phyloP scores from a whole-genome alignment of 2,797 vertebrate species.

The Alauda arvensis region DNA sequence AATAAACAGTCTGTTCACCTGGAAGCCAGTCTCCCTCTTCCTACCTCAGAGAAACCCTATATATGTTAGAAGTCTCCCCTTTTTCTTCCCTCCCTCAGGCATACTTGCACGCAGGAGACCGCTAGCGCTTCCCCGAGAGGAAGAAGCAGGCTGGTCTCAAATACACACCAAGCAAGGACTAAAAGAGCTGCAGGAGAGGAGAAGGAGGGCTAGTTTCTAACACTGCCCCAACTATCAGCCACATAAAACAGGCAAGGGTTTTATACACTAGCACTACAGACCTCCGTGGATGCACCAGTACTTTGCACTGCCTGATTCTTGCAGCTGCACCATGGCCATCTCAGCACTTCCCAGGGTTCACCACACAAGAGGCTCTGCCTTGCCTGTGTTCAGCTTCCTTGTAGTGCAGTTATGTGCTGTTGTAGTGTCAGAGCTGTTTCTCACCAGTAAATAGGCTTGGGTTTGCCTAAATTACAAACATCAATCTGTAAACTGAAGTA shows the following conservation, averaged over 20 bases:
- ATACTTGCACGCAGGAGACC: no score
- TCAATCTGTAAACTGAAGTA: not conserved
- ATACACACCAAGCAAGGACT: no score
- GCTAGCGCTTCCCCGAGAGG: no score
- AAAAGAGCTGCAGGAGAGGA: no score
- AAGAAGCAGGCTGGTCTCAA: no score
- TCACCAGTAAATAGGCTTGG: not conserved
- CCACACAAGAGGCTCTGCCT: not conserved
- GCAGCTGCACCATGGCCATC: not conserved
- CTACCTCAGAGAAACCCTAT: no score
- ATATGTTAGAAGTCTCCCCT: no score
- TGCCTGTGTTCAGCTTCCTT: not conserved
- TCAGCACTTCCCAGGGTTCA: not conserved
- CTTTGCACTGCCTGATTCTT: not conserved
- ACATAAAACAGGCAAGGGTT: not conserved
- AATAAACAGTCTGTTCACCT: no score
- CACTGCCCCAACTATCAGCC: not conserved
- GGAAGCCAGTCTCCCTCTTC: no score
- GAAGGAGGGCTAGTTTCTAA: no score
- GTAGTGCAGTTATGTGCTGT: not conserved
- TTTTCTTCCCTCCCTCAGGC: no score
- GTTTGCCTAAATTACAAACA: not conserved
- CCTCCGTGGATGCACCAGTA: accelerated
- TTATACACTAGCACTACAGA: not conserved
- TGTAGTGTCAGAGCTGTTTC: not conserved